These are phyloP conservation scores for Aphrophora alni DNA, from an alignment of 2,888 invertebrate genomes.

Conservation along the genomic window DNA sequence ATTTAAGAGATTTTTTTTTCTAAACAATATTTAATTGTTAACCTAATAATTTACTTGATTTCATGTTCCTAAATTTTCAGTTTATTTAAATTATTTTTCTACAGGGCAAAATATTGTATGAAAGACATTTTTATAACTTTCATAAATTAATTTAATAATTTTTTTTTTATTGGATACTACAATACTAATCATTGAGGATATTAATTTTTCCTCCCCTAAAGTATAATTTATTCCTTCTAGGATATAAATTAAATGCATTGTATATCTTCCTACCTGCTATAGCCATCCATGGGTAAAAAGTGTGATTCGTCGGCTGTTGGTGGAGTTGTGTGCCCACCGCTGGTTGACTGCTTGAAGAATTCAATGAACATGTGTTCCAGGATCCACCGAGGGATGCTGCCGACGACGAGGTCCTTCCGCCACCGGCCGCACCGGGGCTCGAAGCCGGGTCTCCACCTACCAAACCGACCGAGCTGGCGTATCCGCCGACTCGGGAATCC, in stretches of 20 bases:
- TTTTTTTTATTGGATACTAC: no score
- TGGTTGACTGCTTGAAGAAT: constrained; percentile 79
- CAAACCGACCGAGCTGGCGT: constrained; percentile 69
- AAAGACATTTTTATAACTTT: no score
- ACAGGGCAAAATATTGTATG: no score
- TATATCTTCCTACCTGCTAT: constrained; percentile 84
- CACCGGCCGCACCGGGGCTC: constrained; percentile 73
- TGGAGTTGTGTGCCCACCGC: constrained; percentile 79
- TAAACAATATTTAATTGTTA: no score
- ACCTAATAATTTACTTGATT: no score
- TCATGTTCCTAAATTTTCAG: no score
- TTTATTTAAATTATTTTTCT: no score
- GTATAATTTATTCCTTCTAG: no score
- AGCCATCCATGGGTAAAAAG: constrained; percentile 98
- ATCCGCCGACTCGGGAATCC: constrained; percentile 77
- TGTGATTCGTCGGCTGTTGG: constrained; percentile 86
- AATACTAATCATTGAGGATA: no score
- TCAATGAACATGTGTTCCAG: constrained; percentile 89
- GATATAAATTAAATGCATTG: neutral
- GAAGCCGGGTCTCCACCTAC: constrained; percentile 76
- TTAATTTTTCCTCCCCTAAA: no score
- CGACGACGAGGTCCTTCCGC: constrained; percentile 63
- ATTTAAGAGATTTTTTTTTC: no score
- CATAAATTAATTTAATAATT: no score
- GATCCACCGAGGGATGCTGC: constrained; percentile 57